Evolutionary conservation across 2,888 invertebrate genomes (phyloP), one percentile per base, ranked within the genome.

Genomic region (Lysandra bellargus): DNA sequence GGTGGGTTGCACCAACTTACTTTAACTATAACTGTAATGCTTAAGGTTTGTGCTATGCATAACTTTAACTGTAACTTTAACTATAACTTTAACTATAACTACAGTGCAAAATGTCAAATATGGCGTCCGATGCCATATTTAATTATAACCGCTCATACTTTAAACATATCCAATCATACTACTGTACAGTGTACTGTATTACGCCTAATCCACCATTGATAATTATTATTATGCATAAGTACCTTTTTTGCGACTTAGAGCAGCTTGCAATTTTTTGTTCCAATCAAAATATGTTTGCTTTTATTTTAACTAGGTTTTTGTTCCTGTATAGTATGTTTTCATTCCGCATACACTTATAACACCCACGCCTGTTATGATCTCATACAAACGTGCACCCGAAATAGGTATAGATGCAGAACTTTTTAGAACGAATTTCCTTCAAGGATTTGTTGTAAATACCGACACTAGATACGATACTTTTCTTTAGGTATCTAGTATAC

Each of bases 271-370:
- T 61, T 64, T 64, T 64, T 64, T 64, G 30, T 64, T 4, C 33
- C 64, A 64, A 7, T 64, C 23, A 12, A 61, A n/a, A n/a, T n/a
- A n/a, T 61, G 61, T 7, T 64, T 64, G 64, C 64, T 64, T 64
- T 64, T 64, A 64, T 64, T 64, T 64, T 33, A 64, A 64, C 12
- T 30, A 12, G 9, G 64, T 64, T 64, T 64, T 64, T 64, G 64
- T 64, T 64, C 30, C 64, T 64, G 64, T 30, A 64, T 64, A 33
- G 33, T 64, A n/a, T n/a, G n/a, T n/a, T n/a, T 64, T 64, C 64
- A 64, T 64, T 64, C 30, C 64, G 64, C 64, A 64, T 64, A 30
- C 12, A 64, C 30, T 64, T 64, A 64, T 64, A 64, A 33, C 30
- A 64, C 64, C 64, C 30, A 64, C 64, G 12, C 30, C 23, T 64